Evolutionary conservation across 2,888 invertebrate species (phyloP), one percentile per base, ranked within the genome.

Genomic region (Byasa hedistus): DNA sequence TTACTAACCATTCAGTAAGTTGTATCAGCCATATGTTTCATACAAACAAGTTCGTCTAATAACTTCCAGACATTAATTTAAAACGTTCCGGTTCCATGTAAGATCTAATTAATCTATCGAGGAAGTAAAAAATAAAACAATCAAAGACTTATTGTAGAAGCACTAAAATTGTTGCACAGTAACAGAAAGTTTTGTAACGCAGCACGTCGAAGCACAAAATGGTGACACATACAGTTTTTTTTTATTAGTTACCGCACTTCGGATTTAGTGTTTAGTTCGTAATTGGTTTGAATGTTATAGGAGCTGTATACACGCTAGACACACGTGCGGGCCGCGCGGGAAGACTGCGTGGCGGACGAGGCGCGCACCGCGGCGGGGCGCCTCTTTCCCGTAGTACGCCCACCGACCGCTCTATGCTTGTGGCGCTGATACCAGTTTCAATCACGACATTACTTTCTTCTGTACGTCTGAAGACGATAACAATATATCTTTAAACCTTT

Each of bases 271-370:
- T 82, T 82, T 76, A 78, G 71, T 75, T 77, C 72, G 75, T 76
- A 79, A 77, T 79, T 79, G 76, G 75, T 80, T 67, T 67, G 57
- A 64, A 64, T 57, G 64, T 51, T 63, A 24, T 51, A 57, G 55
- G 67, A 64, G 64, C 59, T 22, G 22, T 54, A 79, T 78, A 83
- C 83, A 87, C 87, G 85, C 86, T 84, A 83, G 86, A 83, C 82
- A 84, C 91, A 91, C 90, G 91, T 90, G 90, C 86, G 87, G 81
- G 72, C 80, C 87, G 89, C 91, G 91, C 91, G 91, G 89, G 89
- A 91, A 91, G 91, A 91, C 91, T 91, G 91, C 91, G 91, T 91
- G 91, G 91, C 91, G 90, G 79, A 85, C 76, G 83, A 75, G 77
- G 79, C 78, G 81, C 79, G 80, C 79, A 82, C 78, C 77, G 82